These are phyloP conservation scores for Zaprionus tsacasi DNA, from an alignment of 1,140 invertebrate genomes.

Conservation along the genomic window DNA sequence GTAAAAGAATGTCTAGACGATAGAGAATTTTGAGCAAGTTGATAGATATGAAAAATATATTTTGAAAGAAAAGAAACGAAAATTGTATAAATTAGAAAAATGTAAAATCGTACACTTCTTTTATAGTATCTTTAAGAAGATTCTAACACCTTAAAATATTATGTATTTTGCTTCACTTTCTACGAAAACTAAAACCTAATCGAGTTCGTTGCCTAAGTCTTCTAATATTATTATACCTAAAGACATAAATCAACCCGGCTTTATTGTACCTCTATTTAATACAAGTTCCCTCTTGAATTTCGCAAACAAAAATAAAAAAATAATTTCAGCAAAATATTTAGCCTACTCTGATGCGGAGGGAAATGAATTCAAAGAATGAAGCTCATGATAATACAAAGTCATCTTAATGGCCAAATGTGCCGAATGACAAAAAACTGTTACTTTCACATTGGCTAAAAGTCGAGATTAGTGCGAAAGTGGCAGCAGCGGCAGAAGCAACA, in stretches of 20 bases:
- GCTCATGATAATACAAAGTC: slow-evolving; percentile 39
- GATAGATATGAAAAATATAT: too few species aligned
- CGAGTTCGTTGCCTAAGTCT: slow-evolving; percentile 27
- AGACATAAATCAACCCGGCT: background rate
- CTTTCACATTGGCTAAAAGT: slow-evolving; percentile 67
- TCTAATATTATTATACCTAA: background rate
- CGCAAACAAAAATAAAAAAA: background rate
- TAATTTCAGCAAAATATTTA: slow-evolving; percentile 4
- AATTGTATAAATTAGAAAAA: too few species aligned
- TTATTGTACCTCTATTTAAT: background rate
- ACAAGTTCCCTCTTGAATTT: background rate
- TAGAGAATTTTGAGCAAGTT: too few species aligned
- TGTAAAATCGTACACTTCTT: too few species aligned
- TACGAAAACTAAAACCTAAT: background rate
- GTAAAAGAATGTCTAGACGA: too few species aligned
- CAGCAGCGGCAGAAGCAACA: slow-evolving; percentile 32
- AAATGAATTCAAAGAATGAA: slow-evolving; percentile 5
- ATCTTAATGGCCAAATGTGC: slow-evolving; percentile 31
- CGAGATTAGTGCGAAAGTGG: slow-evolving; percentile 56
- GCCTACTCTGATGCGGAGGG: background rate
- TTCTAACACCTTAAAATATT: too few species aligned
- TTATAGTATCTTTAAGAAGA: too few species aligned
- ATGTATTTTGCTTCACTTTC: background rate
- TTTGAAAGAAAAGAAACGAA: too few species aligned
- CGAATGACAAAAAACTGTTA: slow-evolving; percentile 62